Evolutionary conservation across 2,113 vertebrate genomes (phyloP), one percentile per base, ranked within the genome.

Genomic region (Climacteris rufus): DNA sequence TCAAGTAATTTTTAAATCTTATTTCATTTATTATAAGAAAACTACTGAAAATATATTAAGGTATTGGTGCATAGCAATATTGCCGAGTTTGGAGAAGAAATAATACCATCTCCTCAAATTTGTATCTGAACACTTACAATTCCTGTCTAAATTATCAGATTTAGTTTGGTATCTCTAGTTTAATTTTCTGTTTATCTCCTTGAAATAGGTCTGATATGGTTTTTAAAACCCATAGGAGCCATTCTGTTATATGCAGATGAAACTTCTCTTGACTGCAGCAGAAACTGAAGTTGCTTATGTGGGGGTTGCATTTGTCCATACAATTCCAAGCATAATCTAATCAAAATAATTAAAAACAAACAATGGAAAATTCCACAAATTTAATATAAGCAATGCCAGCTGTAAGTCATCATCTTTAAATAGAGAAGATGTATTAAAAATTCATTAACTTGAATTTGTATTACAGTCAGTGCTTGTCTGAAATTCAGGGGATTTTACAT

Each of bases 301-400:
- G 80, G 60, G 80, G 72, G 64, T 89, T 93, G 92, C 94, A 90
- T 90, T 90, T 96, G 69, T 93, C 83, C 64, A 50, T 96, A 95
- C 56, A 81, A 95, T 95, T 92, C 90, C 80, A 92, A 95, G 80
- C 82, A 53, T 96, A 94, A 97, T 97, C 93, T 96, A 96, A 97
- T 97, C 91, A 96, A 96, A 97, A 97, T 97, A 97, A 96, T 96
- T 96, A 96, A 97, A 96, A 96, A 96, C 94, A 97, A 97, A 97
- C 96, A 96, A 92, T 96, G 92, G 94, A 96, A 97, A 96, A 97
- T 95, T 96, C 93, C 94, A 95, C 96, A 97, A 97, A 97, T 96
- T 96, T 96, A 97, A 96, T 95, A 95, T 96, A 96, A 96, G 96
- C 94, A 95, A 95, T 95, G 90, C 94, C 94, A 94, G 93, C 94